These are phyloP conservation scores for Hipposideros larvatus DNA, from an alignment of 2,797 vertebrate genomes.

Conservation along the genomic window DNA sequence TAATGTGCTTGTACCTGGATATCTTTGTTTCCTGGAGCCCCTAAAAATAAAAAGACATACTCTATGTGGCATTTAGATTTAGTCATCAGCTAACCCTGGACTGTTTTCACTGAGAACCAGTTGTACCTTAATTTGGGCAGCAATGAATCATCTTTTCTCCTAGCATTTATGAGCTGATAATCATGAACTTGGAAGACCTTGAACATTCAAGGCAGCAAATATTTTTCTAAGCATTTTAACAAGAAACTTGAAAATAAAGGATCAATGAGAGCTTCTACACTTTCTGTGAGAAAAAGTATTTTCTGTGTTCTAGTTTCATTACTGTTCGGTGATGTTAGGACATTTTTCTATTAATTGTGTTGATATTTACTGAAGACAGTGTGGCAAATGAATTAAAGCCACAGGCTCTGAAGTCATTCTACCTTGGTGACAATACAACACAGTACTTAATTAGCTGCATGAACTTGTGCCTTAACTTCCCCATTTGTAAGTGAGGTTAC, in stretches of 20 bases:
- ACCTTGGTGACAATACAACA: not conserved
- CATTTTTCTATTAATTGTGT: not conserved
- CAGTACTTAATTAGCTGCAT: not conserved
- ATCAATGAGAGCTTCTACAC: not conserved
- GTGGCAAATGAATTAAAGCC: not conserved
- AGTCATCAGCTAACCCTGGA: slow-evolving; percentile 39
- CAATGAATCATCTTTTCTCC: slow-evolving; percentile 59
- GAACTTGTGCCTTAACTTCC: not conserved
- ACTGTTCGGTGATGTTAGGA: not conserved
- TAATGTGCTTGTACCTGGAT: slow-evolving; percentile 33
- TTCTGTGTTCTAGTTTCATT: not conserved
- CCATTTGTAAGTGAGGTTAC: not conserved
- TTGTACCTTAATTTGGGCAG: not conserved
- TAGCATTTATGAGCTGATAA: not conserved
- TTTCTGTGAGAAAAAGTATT: not conserved
- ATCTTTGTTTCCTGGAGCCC: slow-evolving; percentile 57
- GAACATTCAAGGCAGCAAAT: slow-evolving; percentile 16
- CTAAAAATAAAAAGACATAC: slow-evolving; percentile 71
- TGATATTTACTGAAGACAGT: not conserved
- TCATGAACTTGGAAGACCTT: slow-evolving; percentile 9
- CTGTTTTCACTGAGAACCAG: slow-evolving; percentile 46
- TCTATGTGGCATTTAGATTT: slow-evolving; percentile 59
- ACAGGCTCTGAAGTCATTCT: not conserved
- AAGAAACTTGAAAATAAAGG: not conserved
- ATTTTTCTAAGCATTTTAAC: slow-evolving; percentile 21